Base-by-base conservation (phyloP, 2,113 vertebrate genomes). In the Pomatorhinus ruficollis region DNA sequence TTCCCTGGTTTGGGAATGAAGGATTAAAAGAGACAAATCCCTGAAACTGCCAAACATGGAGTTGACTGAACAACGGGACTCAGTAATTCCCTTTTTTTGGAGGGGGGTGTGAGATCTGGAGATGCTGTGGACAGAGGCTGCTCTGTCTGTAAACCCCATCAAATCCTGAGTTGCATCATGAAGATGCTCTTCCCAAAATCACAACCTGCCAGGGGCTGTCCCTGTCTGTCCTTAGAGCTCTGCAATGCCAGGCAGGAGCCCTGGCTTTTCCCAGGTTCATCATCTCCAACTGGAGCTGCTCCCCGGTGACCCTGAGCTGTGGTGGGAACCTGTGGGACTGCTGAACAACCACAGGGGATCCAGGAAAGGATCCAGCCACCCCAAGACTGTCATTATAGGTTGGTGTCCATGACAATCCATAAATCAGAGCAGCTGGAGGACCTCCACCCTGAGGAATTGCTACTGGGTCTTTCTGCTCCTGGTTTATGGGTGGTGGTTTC, bases 381-480 rank as follows among this genome's bases (percentile, higher is more conserved):
- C 37, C 50, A 28, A 18, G n/a, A 5, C 24, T 24, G 5, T 25
- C 54, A 11, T 11, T n/a, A 1, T 3, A 11, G n/a, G 9, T 1
- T 80, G 65, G 54, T 52, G 54, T 37, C 74, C 39, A 3, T 37
- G 31, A 2, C 2, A 45, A 70, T 42, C 66, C 24, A 2, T 18
- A 37, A 52, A 56, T 22, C 27, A 23, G 27, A 64, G 4, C 24
- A 37, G 44, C 83, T 31, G n/a, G 68, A 82, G 56, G 21, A 28
- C 12, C 2, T 2, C 21, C 18, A 11, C 40, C 44, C 24, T 20
- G 4, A 50, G 84, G 42, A 40, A 19, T 11, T 6, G 23, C 16
- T 64, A 0, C 40, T n/a, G 64, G 25, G 40, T 81, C 30, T 66
- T 42, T 69, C 76, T 52, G 75, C 53, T 44, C 22, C 60, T 74